Evolutionary conservation across 2,113 vertebrate genomes (phyloP).

Genomic region (Ailuropoda melanoleuca): DNA sequence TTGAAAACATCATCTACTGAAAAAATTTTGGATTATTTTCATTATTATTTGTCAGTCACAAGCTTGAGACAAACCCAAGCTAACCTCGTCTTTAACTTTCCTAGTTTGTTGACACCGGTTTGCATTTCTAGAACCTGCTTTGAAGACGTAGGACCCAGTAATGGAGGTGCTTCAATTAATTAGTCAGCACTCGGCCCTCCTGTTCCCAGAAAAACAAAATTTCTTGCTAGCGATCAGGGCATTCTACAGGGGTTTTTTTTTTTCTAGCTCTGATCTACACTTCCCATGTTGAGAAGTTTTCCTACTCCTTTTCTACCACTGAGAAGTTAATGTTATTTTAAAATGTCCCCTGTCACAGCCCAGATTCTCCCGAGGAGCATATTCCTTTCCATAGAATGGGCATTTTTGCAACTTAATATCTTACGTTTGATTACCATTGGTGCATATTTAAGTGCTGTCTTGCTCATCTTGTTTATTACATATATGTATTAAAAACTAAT

Average conservation of each 20-base stretch:
- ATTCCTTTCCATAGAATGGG: constrained; percentile 72
- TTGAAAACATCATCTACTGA: not conserved
- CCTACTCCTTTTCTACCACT: constrained; percentile 55
- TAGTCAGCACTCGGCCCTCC: not conserved
- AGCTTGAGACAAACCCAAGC: not conserved
- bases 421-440: constrained; percentile 73
- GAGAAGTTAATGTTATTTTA: constrained; percentile 61
- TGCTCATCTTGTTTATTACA: constrained; percentile 77
- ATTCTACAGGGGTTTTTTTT: not conserved
- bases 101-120: not conserved
- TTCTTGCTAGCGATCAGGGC: not conserved
- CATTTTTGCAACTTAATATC: constrained; percentile 75
- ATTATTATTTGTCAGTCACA: not conserved
- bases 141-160: not conserved
- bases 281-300: constrained; percentile 55
- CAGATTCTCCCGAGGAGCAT: constrained; percentile 45
- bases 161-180: not conserved
- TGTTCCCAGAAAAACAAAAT: not conserved
- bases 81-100: not conserved
- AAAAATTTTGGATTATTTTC: not conserved
- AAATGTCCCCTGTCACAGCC: constrained; percentile 46
- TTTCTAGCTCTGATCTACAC: constrained; percentile 14
- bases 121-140: not conserved
- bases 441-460: constrained; percentile 77
- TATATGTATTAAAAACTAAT: constrained; percentile 79